Evolutionary conservation across 2,888 invertebrate genomes (phyloP), one percentile per base, ranked within the genome.

Genomic region (Dendrolimus houi): DNA sequence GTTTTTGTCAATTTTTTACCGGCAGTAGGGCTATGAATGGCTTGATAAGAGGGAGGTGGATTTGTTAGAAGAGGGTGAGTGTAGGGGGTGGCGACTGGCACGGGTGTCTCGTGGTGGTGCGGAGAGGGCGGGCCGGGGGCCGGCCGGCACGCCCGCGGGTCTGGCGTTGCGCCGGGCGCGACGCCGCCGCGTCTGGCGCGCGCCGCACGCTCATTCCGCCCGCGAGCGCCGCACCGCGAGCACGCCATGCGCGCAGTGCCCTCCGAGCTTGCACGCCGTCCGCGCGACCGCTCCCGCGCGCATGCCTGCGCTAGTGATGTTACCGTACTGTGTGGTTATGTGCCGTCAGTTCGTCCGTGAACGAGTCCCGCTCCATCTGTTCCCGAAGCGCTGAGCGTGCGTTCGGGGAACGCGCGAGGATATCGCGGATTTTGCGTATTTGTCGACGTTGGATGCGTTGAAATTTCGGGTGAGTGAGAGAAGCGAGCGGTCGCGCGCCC

Each of bases 381-480:
- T 85, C 77, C 87, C 87, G 63, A 85, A 87, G 75, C 87, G 87
- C 77, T 87, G 84, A 86, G 70, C 70, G 70, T 72, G 71, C 69
- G 70, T 71, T 62, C 61, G 63, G 64, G 62, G 63, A 64, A 67
- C 64, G 71, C 69, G 69, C 74, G 71, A 72, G 75, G 76, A 76
- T 76, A 77, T 76, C 73, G 83, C 81, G 76, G 81, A 84, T 84
- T 82, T 79, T 81, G 79, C 81, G 79, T 79, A 79, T 81, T 77
- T 75, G 78, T 79, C 81, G 79, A 79, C 86, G 85, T 87, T 86
- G 88, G 89, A 89, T 88, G 88, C 87, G 83, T 85, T 87, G 80
- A 87, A 83, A 88, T 87, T 88, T 88, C 80, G 87, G 89, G 89
- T 88, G 87, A 87, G 89, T 87, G 87, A 87, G 88, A 81, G 81